Evolutionary conservation across 2,888 invertebrate genomes (phyloP).

Genomic region (Limnephilus rhombicus): DNA sequence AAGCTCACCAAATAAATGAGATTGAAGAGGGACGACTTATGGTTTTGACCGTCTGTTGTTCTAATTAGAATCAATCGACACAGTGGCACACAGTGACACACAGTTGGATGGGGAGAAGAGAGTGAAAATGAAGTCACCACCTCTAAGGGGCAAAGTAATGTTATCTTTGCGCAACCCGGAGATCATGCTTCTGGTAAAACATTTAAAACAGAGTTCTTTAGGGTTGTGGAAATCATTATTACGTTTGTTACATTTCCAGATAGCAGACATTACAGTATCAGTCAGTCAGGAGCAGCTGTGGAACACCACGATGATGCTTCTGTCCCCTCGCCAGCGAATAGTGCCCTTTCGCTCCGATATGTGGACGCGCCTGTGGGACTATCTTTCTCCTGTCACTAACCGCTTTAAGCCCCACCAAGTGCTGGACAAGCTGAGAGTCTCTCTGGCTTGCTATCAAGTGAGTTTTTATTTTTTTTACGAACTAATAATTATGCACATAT

Average conservation of each 20-base stretch:
- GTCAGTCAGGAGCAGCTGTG: conserved; percentile 87
- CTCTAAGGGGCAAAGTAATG: too few species aligned
- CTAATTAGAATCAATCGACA: too few species aligned
- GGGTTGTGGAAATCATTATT: background rate
- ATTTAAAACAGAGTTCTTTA: background rate
- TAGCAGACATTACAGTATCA: conserved; percentile 78
- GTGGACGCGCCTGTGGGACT: conserved; percentile 90
- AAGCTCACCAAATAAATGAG: too few species aligned
- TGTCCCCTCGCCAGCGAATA: conserved; percentile 90
- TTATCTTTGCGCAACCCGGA: too few species aligned
- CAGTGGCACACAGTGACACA: too few species aligned
- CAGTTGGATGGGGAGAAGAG: too few species aligned
- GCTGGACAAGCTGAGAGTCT: conserved; percentile 87
- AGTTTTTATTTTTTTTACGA: background rate
- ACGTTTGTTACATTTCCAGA: conserved; percentile 68
- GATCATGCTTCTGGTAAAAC: too few species aligned
- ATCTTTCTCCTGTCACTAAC: conserved; percentile 80
- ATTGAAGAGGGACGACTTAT: too few species aligned
- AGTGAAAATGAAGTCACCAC: too few species aligned
- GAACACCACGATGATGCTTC: conserved; percentile 89
- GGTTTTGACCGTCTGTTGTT: too few species aligned
- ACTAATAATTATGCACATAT: background rate
- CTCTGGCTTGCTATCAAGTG: conserved; percentile 89
- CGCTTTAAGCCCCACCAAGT: conserved; percentile 84
- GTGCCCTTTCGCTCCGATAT: conserved; percentile 89